Conservation (phyloP, 2,888 invertebrate species). For the Abrostola tripartita region DNA sequence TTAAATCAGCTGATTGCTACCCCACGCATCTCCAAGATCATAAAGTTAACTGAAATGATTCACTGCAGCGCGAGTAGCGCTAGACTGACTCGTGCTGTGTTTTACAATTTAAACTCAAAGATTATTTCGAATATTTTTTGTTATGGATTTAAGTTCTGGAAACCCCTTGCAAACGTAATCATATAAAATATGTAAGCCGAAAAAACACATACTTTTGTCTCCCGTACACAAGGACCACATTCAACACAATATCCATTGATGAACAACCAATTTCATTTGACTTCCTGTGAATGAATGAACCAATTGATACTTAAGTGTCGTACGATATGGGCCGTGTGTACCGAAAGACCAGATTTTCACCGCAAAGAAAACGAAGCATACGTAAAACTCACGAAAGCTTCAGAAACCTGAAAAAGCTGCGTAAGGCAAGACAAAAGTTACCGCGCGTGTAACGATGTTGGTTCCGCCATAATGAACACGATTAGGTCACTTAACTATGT, state of each 20-base stretch:
- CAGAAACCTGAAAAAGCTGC: constrained; percentile 1
- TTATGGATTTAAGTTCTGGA: too few relatives aligned
- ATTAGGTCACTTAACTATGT: constrained; percentile 34
- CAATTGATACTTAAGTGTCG: background rate
- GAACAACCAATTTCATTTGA: background rate
- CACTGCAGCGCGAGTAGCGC: background rate
- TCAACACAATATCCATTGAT: constrained; percentile 9
- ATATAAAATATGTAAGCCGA: background rate
- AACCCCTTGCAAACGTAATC: background rate
- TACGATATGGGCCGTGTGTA: background rate
- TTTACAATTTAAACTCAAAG: too few relatives aligned
- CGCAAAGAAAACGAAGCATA: background rate
- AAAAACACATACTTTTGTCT: background rate
- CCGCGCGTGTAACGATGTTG: constrained; percentile 6
- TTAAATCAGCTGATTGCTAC: constrained; percentile 9
- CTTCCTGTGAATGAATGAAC: constrained; percentile 9
- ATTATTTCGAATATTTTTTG: too few relatives aligned
- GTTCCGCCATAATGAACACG: constrained; percentile 2
- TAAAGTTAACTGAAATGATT: background rate
- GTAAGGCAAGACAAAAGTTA: background rate
- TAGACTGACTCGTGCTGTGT: background rate
- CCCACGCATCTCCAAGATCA: background rate
- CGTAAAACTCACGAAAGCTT: constrained; percentile 10
- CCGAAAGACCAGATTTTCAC: background rate
- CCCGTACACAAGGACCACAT: background rate